Percentiles rank a stretch among this genome's conserved stretches.
These are phyloP conservation scores for Podocnemis expansa DNA, from an alignment of 2,113 vertebrate genomes.

Conservation along the genomic window DNA sequence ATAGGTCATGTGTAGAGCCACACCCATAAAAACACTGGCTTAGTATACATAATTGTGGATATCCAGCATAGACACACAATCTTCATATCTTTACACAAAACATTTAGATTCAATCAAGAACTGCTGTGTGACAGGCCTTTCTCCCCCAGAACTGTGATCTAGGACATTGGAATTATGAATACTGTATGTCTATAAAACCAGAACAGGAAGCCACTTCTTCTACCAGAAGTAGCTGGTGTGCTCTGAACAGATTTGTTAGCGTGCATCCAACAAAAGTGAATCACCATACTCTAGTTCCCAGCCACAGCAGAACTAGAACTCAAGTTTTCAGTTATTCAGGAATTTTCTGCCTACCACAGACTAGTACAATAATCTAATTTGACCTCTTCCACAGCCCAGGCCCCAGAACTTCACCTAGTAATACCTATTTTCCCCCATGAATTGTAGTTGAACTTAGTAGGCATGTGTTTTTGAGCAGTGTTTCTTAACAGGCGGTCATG, in stretches of 20 bases:
- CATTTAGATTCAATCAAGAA: background rate
- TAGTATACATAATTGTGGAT: background rate
- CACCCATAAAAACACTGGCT: background rate
- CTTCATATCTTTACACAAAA: background rate
- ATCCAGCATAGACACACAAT: background rate
- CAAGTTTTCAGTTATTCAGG: background rate
- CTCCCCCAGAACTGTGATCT: background rate
- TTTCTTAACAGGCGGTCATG: too few relatives aligned
- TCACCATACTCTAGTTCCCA: background rate
- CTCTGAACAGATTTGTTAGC: background rate
- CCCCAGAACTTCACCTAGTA: too few relatives aligned
- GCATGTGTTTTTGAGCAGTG: too few relatives aligned
- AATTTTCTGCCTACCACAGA: too few relatives aligned
- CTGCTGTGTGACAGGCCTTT: background rate
- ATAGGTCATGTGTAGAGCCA: fast-evolving
- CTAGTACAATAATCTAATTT: too few relatives aligned
- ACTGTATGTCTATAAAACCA: background rate
- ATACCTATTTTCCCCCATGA: too few relatives aligned
- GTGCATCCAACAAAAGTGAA: background rate
- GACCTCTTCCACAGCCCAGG: too few relatives aligned
- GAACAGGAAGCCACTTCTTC: background rate
- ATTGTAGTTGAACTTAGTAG: too few relatives aligned
- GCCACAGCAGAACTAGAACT: too few relatives aligned
- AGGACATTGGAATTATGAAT: background rate
- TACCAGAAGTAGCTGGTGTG: background rate